Evolutionary conservation across 2,888 invertebrate genomes (phyloP), one percentile per base, ranked within the genome.

Genomic region (Agonopterix alstromeriana): DNA sequence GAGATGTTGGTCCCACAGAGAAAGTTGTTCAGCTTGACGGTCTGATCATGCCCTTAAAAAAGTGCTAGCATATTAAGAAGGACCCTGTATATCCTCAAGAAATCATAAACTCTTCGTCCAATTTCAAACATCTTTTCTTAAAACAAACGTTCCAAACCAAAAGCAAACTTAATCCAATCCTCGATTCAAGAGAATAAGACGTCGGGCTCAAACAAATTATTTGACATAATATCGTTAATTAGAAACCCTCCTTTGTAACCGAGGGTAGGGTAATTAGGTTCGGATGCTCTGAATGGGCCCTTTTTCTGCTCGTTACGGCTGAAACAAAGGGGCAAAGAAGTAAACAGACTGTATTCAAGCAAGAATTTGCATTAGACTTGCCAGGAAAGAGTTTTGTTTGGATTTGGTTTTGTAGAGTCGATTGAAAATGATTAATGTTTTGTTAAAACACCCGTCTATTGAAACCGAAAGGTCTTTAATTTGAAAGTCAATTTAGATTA

Each of bases 171-270:
- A 86, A 84, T 87, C 82, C 82, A 78, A 82, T 82, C 80, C 77
- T 62, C 73, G 75, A 70, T 63, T 77, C 67, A 67, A 66, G 70
- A 73, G 71, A 82, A 67, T 77, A 84, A 86, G 85, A 82, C 82
- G 84, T 77, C 70, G 82, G 27, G 67, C 71, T 85, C 81, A 83
- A 87, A 84, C 86, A 84, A 88, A 87, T 88, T 87, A 87, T 87
- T 85, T 87, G 87, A 86, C 86, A 87, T 88, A 88, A 88, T 87
- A 85, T 87, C 82, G 87, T 87, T 88, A 88, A 87, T 88, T 87
- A 87, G 82, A 83, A 84, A 72, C 83, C 84, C 83, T 82, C 81
- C 65, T 86, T 86, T 83, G 85, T 85, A 74, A 65, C 73, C 67
- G 70, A 69, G 48, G 82, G 79, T 73, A 70, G 73, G 77, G 81